Evolutionary conservation across 2,888 invertebrate species (phyloP), one percentile per base, ranked within the genome.

Genomic region (Lamellibrachia columna): DNA sequence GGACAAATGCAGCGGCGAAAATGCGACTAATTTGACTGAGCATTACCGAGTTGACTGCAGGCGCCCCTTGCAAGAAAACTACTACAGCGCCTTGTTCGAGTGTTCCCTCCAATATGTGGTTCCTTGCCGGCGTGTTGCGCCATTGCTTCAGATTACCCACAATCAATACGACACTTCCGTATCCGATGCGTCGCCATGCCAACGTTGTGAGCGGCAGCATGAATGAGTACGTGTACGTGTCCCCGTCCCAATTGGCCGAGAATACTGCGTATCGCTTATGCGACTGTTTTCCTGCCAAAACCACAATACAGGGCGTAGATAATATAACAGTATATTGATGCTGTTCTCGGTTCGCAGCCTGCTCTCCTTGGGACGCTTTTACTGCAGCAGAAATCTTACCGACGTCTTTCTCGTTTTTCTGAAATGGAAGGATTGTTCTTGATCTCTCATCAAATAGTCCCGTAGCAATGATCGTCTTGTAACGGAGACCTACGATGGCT

Each of bases 181-280:
- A 93, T 28, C 93, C 93, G n/a, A 93, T 60, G 90, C 93, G 55
- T 55, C 92, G 91, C 93, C 93, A 93, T 1, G 93, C 93, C n/a
- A 93, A 55, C 40, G 91, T 90, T 28, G 93, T 93, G 40, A 93
- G 91, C 6, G 93, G 93, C 11, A 93, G 40, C 55, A 93, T 92
- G 55, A 93, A 93, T 8, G 92, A 90, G 60, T 90, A 93, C 15
- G 53, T 91, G 28, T 92, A 75, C 75, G 75, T 53, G 53, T 58
- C 90, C 52, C 92, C 53, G 40, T 92, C 92, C 7, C 93, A 92
- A n/a, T 93, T 93, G 7, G 93, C 91, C 15, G 93, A 93, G 90
- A 93, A 93, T 9, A 93, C 93, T 53, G 93, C 93, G 75, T 93
- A 93, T 75, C 75, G 75, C 58, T 58, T 58, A 58, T 58, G 58